Evolutionary conservation across 2,888 invertebrate genomes (phyloP).

Genomic region (Scaptodrosophila latifasciaeformis): DNA sequence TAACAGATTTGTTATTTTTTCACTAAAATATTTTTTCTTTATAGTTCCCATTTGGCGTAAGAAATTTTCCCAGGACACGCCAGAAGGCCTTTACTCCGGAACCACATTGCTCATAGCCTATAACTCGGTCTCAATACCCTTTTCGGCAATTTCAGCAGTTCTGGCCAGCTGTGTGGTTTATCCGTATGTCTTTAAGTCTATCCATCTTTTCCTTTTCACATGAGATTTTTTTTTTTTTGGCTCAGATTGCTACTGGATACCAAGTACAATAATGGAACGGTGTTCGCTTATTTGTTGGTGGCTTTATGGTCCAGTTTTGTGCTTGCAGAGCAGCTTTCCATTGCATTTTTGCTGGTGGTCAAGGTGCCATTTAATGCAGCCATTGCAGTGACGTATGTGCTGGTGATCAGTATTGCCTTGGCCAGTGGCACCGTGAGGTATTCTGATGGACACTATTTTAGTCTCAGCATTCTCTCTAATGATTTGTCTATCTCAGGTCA

Average conservation of each 20-base stretch:
- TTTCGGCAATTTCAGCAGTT: constrained; percentile 85
- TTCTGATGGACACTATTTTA: constrained; percentile 17
- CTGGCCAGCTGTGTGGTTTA: constrained; percentile 84
- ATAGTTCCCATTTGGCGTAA: constrained; percentile 89
- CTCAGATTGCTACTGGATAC: constrained; percentile 70
- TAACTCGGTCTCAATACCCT: constrained; percentile 86
- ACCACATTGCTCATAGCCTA: constrained; percentile 88
- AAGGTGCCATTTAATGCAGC: constrained; percentile 86
- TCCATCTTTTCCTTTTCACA: too few species aligned
- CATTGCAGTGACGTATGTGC: constrained; percentile 85
- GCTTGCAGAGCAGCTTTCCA: constrained; percentile 89
- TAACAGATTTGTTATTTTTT: not conserved
- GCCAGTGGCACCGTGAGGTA: constrained; percentile 88
- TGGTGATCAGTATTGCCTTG: constrained; percentile 82
- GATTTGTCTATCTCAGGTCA: constrained; percentile 77
- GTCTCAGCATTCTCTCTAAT: too few species aligned
- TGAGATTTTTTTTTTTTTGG: too few species aligned
- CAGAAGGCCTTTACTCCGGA: constrained; percentile 92
- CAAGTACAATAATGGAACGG: constrained; percentile 68
- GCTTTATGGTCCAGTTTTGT: constrained; percentile 90
- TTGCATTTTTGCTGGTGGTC: constrained; percentile 87
- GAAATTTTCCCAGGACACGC: constrained; percentile 92
- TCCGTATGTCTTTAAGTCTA: constrained; percentile 77
- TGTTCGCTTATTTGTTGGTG: constrained; percentile 81
- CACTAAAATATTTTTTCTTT: not conserved